These are phyloP conservation scores for Notothenia coriiceps DNA, from an alignment of 2,113 vertebrate species.

Conservation along the genomic window DNA sequence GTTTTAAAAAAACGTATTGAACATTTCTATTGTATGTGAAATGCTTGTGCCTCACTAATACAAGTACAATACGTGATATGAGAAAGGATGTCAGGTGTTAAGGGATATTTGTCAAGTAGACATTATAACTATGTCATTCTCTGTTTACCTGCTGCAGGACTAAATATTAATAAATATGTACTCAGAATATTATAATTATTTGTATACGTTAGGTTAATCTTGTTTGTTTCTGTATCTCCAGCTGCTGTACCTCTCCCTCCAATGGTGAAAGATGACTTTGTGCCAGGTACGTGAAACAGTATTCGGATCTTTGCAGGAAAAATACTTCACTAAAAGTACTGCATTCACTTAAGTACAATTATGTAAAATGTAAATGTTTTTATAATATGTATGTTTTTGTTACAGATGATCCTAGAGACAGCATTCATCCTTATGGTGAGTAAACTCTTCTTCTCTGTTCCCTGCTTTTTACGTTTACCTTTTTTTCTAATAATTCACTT, in stretches of 20 bases:
- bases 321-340: background rate
- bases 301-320: background rate
- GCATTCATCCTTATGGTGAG: conserved; percentile 34
- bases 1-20: too few species aligned
- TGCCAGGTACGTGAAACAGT: conserved; percentile 60
- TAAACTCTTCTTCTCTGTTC: background rate
- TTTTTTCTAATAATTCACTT: background rate
- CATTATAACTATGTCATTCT: too few species aligned
- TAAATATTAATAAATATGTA: background rate
- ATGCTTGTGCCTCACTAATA: too few species aligned
- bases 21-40: too few species aligned
- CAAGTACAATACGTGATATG: too few species aligned
- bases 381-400: background rate
- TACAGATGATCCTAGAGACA: conserved; percentile 52
- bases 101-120: too few species aligned
- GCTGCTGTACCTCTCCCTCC: conserved; percentile 66
- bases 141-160: background rate
- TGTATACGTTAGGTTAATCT: background rate
- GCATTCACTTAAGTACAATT: too few species aligned
- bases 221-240: conserved; percentile 27
- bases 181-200: too few species aligned
- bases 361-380: too few species aligned
- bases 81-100: too few species aligned
- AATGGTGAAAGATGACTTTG: conserved; percentile 51
- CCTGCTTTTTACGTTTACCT: background rate